Conservation (phyloP, 30 jellyfish, hydroid and myxozoan species). For the Phacellophora camtschatica region DNA sequence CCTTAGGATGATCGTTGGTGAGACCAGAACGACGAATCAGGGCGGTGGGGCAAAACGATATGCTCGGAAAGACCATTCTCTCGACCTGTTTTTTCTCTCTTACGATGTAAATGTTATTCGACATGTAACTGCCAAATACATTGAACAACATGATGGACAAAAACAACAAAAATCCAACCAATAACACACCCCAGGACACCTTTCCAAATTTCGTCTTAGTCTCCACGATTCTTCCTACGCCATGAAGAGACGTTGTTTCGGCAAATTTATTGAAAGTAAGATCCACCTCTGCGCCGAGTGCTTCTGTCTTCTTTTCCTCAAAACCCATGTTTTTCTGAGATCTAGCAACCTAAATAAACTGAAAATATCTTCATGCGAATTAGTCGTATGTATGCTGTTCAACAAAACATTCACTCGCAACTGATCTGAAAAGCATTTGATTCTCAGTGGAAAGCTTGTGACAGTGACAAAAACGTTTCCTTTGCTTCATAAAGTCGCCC, state of each 20-base stretch:
- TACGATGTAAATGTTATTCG: slow-evolving; percentile 45
- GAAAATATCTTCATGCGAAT: no score
- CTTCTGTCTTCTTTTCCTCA: neutral
- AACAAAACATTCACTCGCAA: no score
- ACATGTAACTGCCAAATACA: slow-evolving; percentile 52
- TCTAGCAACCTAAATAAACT: no score
- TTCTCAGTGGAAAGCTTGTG: no score
- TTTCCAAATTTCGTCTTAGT: slow-evolving; percentile 47
- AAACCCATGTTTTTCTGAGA: neutral
- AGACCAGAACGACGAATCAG: slow-evolving; percentile 49
- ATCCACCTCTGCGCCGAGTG: neutral
- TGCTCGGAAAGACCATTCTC: slow-evolving; percentile 48
- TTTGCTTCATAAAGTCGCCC: no score
- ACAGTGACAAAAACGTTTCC: no score
- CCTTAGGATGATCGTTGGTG: neutral
- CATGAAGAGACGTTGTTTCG: slow-evolving; percentile 53
- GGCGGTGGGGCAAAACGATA: slow-evolving; percentile 60
- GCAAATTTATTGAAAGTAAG: slow-evolving; percentile 37
- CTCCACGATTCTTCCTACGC: slow-evolving; percentile 50
- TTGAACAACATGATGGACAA: slow-evolving; percentile 39
- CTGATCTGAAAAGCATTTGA: no score
- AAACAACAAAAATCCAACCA: slow-evolving; percentile 36
- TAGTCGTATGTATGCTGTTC: no score
- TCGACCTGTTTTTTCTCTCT: slow-evolving; percentile 43
- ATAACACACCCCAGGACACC: slow-evolving; percentile 44